Evolutionary conservation across 2,113 vertebrate genomes (phyloP), one percentile per base, ranked within the genome.

Genomic region (Sus scrofa): DNA sequence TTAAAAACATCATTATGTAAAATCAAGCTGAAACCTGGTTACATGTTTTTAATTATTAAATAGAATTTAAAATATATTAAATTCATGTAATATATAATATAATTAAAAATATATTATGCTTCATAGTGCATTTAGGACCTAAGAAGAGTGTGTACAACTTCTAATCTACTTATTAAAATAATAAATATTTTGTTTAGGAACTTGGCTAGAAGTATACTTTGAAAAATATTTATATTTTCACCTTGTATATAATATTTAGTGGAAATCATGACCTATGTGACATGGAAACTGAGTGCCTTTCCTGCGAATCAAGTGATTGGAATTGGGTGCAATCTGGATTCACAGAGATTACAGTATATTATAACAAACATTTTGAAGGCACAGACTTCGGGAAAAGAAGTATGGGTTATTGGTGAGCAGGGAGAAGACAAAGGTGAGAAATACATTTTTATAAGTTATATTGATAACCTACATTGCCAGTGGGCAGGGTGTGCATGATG

Each of bases 191-290:
- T 89, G 44, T 78, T 83, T 74, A 75, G 96, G 68, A 96, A 58
- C n/a, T 94, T 60, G 44, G 20, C n/a, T 86, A 50, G 50, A 93
- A 87, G 32, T 63, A 4, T 50, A 18, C 73, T 88, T 97, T 93
- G 50, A 1, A 39, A 82, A 96, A 86, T 67, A 24, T 85, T 65
- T 96, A 71, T 62, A 68, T 70, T 96, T 97, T 93, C 63, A 96
- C 22, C 8, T 97, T 97, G 75, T 95, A 54, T 97, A 89, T 39
- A 70, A 34, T 71, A 14, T 97, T 44, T 97, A 99, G 99, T 99
- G 98, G 99, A 99, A 98, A 97, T 99, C 79, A 99, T 99, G 99
- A 98, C 99, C 1, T 99, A 99, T 0, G 99, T 99, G 16, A 99
- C 99, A 0, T 99, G 99, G 99, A 99, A 99, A 93, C 98, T 99